phyloP scores from a whole-genome alignment of 2,113 vertebrate species.

The Charadrius vociferus region DNA sequence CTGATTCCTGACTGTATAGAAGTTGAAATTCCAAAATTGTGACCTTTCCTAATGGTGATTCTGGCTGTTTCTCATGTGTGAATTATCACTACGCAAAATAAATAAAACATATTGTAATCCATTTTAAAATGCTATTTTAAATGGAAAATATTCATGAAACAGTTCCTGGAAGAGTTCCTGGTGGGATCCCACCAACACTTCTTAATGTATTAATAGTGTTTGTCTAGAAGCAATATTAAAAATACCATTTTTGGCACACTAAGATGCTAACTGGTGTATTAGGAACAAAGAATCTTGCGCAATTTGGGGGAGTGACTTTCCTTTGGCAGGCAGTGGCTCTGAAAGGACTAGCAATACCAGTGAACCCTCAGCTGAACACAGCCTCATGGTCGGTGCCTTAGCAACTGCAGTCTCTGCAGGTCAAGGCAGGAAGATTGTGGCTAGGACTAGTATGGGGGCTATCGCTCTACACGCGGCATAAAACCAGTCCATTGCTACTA shows the following conservation, averaged over 20 bases:
- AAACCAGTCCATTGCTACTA: background rate
- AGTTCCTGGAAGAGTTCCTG: background rate
- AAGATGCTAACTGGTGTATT: background rate
- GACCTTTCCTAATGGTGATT: background rate
- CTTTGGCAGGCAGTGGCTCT: background rate
- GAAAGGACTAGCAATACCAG: background rate
- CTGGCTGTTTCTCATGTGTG: background rate
- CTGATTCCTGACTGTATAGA: background rate
- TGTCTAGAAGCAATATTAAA: background rate
- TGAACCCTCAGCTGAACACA: background rate
- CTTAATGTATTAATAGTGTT: background rate
- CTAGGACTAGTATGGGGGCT: background rate
- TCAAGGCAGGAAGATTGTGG: fast-evolving
- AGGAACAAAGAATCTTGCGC: background rate
- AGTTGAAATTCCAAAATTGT: background rate
- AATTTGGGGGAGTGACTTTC: background rate
- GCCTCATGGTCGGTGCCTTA: fast-evolving
- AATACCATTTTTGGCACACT: background rate
- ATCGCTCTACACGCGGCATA: background rate
- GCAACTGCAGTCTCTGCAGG: background rate
- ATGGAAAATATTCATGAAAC: background rate
- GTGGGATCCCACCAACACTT: background rate
- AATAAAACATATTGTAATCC: background rate
- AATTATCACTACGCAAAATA: background rate
- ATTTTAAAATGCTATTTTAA: background rate